These are phyloP conservation scores for Drosophila guanche DNA, from an alignment of 1,140 invertebrate species.

Conservation along the genomic window DNA sequence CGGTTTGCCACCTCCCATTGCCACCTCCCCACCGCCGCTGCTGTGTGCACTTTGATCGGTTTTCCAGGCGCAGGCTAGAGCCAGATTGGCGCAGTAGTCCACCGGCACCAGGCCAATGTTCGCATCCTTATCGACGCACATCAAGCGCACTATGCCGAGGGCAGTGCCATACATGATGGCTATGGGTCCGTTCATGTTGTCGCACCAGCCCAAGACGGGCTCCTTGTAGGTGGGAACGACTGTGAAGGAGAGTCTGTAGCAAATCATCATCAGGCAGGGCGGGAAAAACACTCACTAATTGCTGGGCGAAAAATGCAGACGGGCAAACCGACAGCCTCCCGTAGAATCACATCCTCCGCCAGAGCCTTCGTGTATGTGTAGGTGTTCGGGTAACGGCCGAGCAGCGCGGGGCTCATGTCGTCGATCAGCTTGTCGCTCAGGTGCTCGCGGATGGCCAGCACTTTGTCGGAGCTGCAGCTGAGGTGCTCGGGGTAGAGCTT, in stretches of 20 bases:
- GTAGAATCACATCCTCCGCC: conserved; percentile 88
- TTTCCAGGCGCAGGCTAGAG: conserved; percentile 88
- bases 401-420: conserved; percentile 86
- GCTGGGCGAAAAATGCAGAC: conserved; percentile 88
- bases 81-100: conserved; percentile 90
- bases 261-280: too few relatives aligned
- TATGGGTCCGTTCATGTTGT: conserved; percentile 95
- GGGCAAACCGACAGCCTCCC: conserved; percentile 88
- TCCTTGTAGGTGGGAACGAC: too few relatives aligned
- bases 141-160: conserved; percentile 89
- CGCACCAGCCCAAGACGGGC: conserved; percentile 88
- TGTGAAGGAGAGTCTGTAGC: too few relatives aligned
- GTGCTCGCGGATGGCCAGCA: conserved; percentile 84
- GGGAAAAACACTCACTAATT: conserved; percentile 85
- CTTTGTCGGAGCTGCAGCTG: conserved; percentile 86
- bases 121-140: conserved; percentile 85
- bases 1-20: neutral
- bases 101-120: conserved; percentile 88
- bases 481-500: conserved; percentile 88
- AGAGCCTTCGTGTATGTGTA: conserved; percentile 93
- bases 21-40: too few relatives aligned
- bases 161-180: conserved; percentile 88
- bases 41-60: too few relatives aligned
- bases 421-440: conserved; percentile 86
- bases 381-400: conserved; percentile 91